phyloP scores from a whole-genome alignment of 2,888 invertebrate genomes.

The Desoria tigrina region DNA sequence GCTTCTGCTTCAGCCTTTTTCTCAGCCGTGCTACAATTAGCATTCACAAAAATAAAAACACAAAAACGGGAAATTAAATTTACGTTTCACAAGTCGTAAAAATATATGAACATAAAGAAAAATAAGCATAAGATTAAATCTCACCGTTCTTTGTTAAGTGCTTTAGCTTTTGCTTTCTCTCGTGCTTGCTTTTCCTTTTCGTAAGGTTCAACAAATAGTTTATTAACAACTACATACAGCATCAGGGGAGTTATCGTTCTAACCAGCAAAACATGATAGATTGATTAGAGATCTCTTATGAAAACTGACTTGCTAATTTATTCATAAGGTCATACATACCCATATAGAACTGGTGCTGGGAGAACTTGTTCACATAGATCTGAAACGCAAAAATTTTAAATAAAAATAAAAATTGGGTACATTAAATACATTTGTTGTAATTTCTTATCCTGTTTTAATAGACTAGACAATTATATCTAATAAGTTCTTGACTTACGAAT shows the following conservation, averaged over 20 bases:
- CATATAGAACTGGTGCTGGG: slow-evolving; percentile 89
- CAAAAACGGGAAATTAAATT: slow-evolving; percentile 26
- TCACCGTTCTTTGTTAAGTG: slow-evolving; percentile 73
- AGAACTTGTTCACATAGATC: slow-evolving; percentile 83
- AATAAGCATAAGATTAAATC: slow-evolving; percentile 32
- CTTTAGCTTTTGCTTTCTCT: slow-evolving; percentile 78
- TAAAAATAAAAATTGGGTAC: no score
- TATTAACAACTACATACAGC: slow-evolving; percentile 78
- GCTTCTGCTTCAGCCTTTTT: slow-evolving; percentile 81
- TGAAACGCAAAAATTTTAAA: no score
- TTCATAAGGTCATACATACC: slow-evolving; percentile 1
- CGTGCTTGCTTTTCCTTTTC: slow-evolving; percentile 73
- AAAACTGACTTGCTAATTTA: not conserved
- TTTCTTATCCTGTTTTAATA: no score
- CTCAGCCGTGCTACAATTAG: slow-evolving; percentile 67
- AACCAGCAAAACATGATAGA: not conserved
- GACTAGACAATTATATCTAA: no score
- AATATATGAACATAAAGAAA: not conserved
- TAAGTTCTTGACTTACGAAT: no score
- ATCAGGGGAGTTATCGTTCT: slow-evolving; percentile 81
- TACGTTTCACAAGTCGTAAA: not conserved
- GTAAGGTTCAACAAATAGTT: slow-evolving; percentile 81
- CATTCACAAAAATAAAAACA: no score
- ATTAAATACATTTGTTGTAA: no score
- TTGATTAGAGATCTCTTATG: not conserved